phyloP scores from a whole-genome alignment of 92 coral and sea anemone species.

The Montipora capitata region DNA sequence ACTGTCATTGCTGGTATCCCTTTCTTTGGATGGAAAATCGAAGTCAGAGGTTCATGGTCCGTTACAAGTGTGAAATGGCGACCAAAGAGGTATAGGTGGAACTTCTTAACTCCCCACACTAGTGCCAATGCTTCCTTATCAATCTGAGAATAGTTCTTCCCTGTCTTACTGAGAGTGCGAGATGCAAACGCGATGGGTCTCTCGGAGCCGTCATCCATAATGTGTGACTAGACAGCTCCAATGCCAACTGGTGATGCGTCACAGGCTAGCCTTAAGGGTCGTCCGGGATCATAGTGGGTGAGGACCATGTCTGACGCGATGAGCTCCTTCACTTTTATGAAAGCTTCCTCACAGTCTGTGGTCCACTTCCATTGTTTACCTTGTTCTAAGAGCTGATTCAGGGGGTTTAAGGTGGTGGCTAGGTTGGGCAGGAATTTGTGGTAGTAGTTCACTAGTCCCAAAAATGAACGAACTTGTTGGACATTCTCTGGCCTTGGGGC shows the following conservation, averaged over 20 bases:
- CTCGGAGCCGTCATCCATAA: conserved; percentile 64
- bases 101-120: too few species aligned
- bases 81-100: too few species aligned
- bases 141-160: conserved; percentile 67
- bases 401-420: conserved; percentile 52
- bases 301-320: conserved; percentile 66
- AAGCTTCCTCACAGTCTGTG: too few species aligned
- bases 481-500: conserved; percentile 60
- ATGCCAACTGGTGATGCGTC: conserved; percentile 76
- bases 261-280: conserved; percentile 61
- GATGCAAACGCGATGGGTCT: conserved; percentile 53
- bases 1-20: conserved; percentile 73
- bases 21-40: conserved; percentile 51
- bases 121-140: conserved; percentile 65
- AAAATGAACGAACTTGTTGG: conserved; percentile 64
- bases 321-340: not conserved
- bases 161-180: conserved; percentile 47
- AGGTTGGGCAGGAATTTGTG: conserved; percentile 69
- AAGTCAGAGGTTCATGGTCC: conserved; percentile 17
- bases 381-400: too few species aligned
- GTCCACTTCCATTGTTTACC: too few species aligned
- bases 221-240: conserved; percentile 67
- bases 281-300: conserved; percentile 72
- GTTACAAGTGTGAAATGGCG: too few species aligned
- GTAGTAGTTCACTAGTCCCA: conserved; percentile 70